Conservation (phyloP, 2,797 vertebrate genomes). For the Enteromius treurensis region DNA sequence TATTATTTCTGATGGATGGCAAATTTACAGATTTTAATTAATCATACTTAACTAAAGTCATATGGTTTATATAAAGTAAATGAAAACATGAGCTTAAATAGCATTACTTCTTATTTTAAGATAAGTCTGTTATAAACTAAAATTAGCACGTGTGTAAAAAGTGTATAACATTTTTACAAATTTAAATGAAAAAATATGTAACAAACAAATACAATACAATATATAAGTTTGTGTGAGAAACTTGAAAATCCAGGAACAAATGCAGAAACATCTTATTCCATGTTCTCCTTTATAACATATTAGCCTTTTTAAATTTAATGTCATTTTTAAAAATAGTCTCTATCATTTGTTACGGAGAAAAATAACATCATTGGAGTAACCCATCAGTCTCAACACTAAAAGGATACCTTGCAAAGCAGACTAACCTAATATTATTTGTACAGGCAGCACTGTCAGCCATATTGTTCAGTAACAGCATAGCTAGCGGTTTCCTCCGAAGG, state of each 20-base stretch:
- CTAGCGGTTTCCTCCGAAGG: slow-evolving; percentile 47
- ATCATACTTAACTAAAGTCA: neutral
- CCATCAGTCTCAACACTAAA: slow-evolving; percentile 12
- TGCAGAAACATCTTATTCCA: neutral
- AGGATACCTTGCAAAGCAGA: slow-evolving; percentile 22
- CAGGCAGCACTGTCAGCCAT: slow-evolving; percentile 38
- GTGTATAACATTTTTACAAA: no score
- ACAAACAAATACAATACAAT: neutral
- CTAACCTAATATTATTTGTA: slow-evolving; percentile 32
- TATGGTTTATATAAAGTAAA: neutral
- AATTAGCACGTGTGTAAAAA: no score
- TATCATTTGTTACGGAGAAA: slow-evolving; percentile 6
- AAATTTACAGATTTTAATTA: neutral
- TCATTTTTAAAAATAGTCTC: neutral
- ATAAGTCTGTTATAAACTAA: neutral
- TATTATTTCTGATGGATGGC: neutral
- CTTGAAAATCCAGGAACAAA: neutral
- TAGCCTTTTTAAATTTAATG: neutral
- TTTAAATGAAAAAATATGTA: neutral
- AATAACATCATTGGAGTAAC: neutral
- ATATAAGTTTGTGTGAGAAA: neutral
- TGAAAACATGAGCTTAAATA: neutral
- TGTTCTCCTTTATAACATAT: neutral
- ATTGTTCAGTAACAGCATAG: slow-evolving; percentile 47
- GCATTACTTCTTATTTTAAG: neutral